Base-by-base conservation (phyloP, 2,888 invertebrate genomes). In the Chydorus sphaericus region DNA sequence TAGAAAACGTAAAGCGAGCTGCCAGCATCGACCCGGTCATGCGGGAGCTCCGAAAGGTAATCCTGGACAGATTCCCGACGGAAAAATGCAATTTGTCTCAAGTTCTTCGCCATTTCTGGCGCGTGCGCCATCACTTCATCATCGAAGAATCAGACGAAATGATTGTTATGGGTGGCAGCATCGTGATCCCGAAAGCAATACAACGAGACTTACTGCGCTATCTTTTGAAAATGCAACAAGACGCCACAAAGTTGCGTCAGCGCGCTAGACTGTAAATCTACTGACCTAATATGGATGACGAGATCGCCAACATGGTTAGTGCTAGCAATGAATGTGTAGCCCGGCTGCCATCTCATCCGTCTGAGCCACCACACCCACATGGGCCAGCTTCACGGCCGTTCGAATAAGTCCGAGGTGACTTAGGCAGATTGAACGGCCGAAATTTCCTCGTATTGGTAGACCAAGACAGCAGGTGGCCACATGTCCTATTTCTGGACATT, bases 211-310 rank as follows among this genome's bases (percentile, higher is more conserved):
- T 54, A 7, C 44, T 54, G 2, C 20, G 14, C 16, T 16, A 44
- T 2, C 26, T 54, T 11, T 10, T 18, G 2, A 28, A n/a, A 10
- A 29, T 48, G 29, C 54, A 54, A 2, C 54, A 29, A 29, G 54
- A 28, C n/a, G 54, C 30, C 14, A 48, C 20, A 1, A 54, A 54
- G 20, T 10, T 30, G 4, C 14, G 30, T 2, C 54, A 54, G 11
- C 54, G 54, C 8, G 54, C 44, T 14, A 18, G 54, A 2, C 5
- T 16, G 1, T n/a, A 29, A 2, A 11, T 37, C 7, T 52, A 52
- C 14, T 52, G 33, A 23, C 36, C 52, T 6, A 33, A 33, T n/a
- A 52, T 39, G 54, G 48, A 54, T 31, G 28, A 16, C 10, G 54
- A 54, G 26, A 44, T 44, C 28, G 29, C 7, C 8, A 26, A 54